Base-by-base conservation (phyloP, 2,888 invertebrate species). In the Polymixis lichenea region DNA sequence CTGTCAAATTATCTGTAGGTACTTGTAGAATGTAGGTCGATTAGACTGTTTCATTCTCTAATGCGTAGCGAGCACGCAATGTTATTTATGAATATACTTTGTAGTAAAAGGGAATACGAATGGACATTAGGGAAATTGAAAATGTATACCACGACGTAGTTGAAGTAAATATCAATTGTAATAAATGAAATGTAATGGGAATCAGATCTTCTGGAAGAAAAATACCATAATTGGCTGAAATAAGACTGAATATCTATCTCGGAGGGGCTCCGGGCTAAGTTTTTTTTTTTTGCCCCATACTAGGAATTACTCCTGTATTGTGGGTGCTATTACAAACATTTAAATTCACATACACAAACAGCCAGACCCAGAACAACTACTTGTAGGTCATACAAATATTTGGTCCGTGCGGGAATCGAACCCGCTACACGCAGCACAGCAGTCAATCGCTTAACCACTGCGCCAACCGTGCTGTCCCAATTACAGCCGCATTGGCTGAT, bases 1-100 rank as follows among this genome's bases (percentile, higher is more conserved):
- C 87, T 88, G 86, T 86, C 90, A 88, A 91, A 90, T 89, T 79
- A 80, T 90, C 86, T 86, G 82, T 87, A 46, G 81, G 87, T 81
- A 75, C 70, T 88, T 82, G 58, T 78, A 68, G 72, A 78, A 90
- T 88, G 87, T 90, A 82, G 91, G 91, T 86, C 90, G 64, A 68
- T 84, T 77, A 69, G 71, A 72, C 28, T 58, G 60, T 65, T 65
- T 75, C 73, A 58, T 75, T 83, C 38, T 62, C 64, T 58, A 78
- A 81, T 46, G 81, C 70, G 61, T 67, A n/a, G 81, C 53, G 81
- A 80, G 53, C 75, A 79, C 43, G 69, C 55, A 5, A 51, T 75
- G 66, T 55, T 67, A 28, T 67, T 68, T 70, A 51, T 55, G 51
- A 49, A 58, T 58, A 66, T 53, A 46, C 15, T 25, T 67, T 70